Conservation (phyloP, 1,140 invertebrate species). For the Drosophila guanche region DNA sequence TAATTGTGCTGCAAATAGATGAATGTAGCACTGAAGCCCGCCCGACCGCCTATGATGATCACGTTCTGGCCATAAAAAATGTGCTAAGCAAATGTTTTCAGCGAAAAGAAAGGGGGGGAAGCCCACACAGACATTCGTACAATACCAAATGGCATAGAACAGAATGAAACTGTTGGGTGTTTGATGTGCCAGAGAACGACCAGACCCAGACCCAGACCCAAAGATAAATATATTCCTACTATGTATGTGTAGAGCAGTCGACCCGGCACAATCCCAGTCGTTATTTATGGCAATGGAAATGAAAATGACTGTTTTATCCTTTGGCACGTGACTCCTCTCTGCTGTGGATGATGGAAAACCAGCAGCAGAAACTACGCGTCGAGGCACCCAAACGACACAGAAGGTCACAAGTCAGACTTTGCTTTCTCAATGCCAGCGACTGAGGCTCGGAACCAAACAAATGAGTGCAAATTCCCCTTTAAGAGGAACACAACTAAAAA, state of each 20-base stretch:
- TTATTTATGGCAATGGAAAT: constrained; percentile 61
- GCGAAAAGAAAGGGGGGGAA: constrained; percentile 38
- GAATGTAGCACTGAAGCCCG: constrained; percentile 15
- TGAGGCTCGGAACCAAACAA: constrained; percentile 16
- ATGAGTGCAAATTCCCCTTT: constrained; percentile 28
- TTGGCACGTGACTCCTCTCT: constrained; percentile 66
- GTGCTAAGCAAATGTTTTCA: constrained; percentile 65
- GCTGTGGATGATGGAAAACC: constrained; percentile 23
- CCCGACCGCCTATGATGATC: constrained; percentile 62
- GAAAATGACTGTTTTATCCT: constrained; percentile 54
- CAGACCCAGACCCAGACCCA: neutral
- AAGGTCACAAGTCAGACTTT: constrained; percentile 22
- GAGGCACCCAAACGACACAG: constrained; percentile 9
- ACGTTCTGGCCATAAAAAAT: constrained; percentile 75
- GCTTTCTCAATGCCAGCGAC: constrained; percentile 54
- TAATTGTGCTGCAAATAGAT: constrained; percentile 50
- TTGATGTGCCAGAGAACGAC: constrained; percentile 26
- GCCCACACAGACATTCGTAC: constrained; percentile 6
- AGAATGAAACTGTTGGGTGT: constrained; percentile 25
- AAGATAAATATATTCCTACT: constrained; percentile 1
- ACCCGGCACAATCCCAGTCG: constrained; percentile 35
- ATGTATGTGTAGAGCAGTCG: neutral
- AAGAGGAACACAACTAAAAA: constrained; percentile 40
- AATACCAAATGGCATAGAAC: constrained; percentile 9
- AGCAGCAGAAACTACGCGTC: constrained; percentile 20